Base-by-base conservation (phyloP, 2,888 invertebrate genomes). In the Eupithecia subumbrata region DNA sequence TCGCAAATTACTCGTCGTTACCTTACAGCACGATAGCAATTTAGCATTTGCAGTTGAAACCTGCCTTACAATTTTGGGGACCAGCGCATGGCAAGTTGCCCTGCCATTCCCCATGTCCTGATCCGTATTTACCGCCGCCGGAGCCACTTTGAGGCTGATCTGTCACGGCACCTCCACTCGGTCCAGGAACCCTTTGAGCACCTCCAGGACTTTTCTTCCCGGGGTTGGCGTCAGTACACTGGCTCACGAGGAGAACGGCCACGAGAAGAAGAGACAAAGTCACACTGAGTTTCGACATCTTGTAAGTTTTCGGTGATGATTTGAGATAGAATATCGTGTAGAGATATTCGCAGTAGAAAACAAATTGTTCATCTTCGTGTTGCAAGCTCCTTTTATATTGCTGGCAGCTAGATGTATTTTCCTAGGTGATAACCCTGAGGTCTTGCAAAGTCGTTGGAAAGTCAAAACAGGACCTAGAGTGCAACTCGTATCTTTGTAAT, bases 61-160 rank as follows among this genome's bases (percentile, higher is more conserved):
- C 30, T 12, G 5, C 60, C 14, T 30, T 63, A n/a, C 60, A 63
- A 30, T 63, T 63, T 30, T 63, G 60, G 3, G 12, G 5, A 30
- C 60, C 60, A 22, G 60, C 60, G 60, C 60, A 63, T 25, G 60
- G 60, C 60, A 63, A 12, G 60, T 63, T 63, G 14, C 60, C 60
- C 16, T 63, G 30, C 60, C 60, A 63, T 63, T 63, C 30, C 7
- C 60, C 60, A 12, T 63, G 14, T 5, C 25, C 22, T 30, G 60
- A 25, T 3, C 11, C 30, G 14, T 12, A 16, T 22, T 34, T 34
- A 5, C 37, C 5, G 7, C 30, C 25, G 60, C 14, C 30, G 1
- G 60, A 14, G 52, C 52, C 52, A 7, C 60, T 14, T 25, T 12
- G 14, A 63, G 60, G 60, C 60, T 63, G 60, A 22, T 63, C 16